Evolutionary conservation across 1,140 invertebrate genomes (phyloP).

Genomic region (Saccostrea echinata): DNA sequence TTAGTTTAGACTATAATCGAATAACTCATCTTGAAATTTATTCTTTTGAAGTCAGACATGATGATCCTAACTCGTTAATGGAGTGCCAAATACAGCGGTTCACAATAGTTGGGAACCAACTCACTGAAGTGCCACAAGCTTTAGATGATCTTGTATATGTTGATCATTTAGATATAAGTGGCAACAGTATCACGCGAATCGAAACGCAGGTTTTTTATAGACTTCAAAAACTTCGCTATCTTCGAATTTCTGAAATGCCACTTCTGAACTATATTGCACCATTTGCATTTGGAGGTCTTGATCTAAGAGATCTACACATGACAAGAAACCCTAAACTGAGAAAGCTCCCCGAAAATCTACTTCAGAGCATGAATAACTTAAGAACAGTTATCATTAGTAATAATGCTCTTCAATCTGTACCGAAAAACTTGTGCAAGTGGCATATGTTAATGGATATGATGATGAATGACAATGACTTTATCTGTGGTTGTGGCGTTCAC

Average conservation of each 20-base stretch:
- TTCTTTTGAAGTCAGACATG: conserved; percentile 1
- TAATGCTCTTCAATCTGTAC: neutral
- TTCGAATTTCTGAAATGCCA: conserved; percentile 25
- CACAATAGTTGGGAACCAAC: neutral
- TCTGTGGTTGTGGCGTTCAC: neutral
- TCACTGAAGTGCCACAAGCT: neutral
- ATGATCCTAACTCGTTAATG: neutral
- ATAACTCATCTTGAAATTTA: neutral
- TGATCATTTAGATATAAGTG: neutral
- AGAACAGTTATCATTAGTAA: neutral
- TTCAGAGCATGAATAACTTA: neutral
- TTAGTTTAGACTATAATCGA: neutral
- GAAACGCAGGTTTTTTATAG: neutral
- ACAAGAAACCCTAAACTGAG: neutral
- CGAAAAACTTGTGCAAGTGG: neutral
- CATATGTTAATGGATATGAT: neutral
- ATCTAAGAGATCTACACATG: neutral
- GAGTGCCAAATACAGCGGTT: neutral
- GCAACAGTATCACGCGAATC: neutral
- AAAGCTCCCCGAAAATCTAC: neutral
- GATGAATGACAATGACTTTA: neutral
- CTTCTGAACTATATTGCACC: neutral
- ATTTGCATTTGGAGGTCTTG: neutral
- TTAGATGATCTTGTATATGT: neutral
- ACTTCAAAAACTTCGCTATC: neutral